phyloP scores from a whole-genome alignment of 2,797 vertebrate species.

The Furcifer pardalis region DNA sequence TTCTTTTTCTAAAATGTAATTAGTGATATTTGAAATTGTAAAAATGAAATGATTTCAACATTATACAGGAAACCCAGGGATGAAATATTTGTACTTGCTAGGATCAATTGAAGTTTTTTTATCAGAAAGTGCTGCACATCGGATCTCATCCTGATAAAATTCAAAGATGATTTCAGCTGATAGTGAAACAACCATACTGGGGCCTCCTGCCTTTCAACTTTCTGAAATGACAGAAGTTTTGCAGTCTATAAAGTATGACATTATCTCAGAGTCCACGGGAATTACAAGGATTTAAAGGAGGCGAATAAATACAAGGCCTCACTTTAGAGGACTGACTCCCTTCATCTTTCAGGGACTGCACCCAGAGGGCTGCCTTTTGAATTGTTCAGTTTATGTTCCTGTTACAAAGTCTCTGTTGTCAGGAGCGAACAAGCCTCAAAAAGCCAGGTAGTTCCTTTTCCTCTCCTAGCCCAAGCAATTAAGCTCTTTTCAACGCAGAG shows the following conservation, averaged over 20 bases:
- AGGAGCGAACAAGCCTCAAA: background rate
- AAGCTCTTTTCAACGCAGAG: background rate
- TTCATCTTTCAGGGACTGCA: background rate
- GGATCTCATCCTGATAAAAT: slow-evolving; percentile 25
- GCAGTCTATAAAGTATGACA: background rate
- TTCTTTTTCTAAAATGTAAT: slow-evolving; percentile 40
- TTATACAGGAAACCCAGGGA: slow-evolving; percentile 63
- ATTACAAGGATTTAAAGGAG: slow-evolving; percentile 21
- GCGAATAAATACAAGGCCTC: background rate
- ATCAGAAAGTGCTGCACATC: slow-evolving; percentile 40
- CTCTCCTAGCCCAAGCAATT: background rate
- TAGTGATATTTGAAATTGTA: slow-evolving; percentile 66
- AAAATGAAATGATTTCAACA: slow-evolving; percentile 13
- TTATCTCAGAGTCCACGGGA: background rate
- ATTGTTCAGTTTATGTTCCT: background rate
- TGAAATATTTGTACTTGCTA: slow-evolving; percentile 52
- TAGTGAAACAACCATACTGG: slow-evolving; percentile 19
- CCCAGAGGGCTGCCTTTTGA: background rate
- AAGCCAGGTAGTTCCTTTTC: background rate
- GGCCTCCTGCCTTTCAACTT: slow-evolving; percentile 1
- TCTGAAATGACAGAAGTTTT: slow-evolving; percentile 9
- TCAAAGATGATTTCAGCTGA: background rate
- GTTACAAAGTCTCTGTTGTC: background rate
- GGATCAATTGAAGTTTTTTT: slow-evolving; percentile 17
- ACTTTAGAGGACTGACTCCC: background rate